Evolutionary conservation across 2,797 vertebrate genomes (phyloP).

Genomic region (Eutrigla gurnardus): DNA sequence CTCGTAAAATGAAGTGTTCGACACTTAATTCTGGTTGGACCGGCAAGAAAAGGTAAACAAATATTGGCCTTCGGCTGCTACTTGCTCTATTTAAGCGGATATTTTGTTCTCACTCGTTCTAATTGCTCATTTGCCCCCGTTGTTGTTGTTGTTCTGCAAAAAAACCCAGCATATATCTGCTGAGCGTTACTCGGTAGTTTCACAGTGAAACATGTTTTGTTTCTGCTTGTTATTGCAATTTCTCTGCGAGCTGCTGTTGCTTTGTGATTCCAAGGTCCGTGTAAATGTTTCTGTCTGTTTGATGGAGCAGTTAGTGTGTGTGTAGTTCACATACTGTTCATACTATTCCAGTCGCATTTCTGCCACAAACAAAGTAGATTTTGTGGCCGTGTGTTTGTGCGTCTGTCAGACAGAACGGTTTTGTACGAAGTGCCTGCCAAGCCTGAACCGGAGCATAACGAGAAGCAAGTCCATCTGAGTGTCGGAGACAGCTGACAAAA

Average conservation of each 20-base stretch:
- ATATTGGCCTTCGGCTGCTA: background rate
- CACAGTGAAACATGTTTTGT: background rate
- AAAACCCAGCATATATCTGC: conserved; percentile 1
- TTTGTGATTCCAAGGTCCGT: conserved; percentile 14
- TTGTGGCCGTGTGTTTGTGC: conserved; percentile 2
- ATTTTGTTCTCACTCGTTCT: background rate
- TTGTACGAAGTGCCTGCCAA: conserved; percentile 10
- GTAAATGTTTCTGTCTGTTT: conserved; percentile 6
- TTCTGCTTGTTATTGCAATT: conserved; percentile 4
- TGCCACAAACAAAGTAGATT: background rate
- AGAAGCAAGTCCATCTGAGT: conserved; percentile 10
- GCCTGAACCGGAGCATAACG: conserved; percentile 3
- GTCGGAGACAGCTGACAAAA: conserved; percentile 8
- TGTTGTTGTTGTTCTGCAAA: conserved; percentile 1
- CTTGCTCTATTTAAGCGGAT: background rate
- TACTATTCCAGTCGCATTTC: background rate
- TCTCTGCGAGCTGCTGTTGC: conserved; percentile 23
- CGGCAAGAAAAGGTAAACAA: background rate
- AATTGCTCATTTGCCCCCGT: background rate
- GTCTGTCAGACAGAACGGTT: conserved; percentile 16
- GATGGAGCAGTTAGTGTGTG: conserved; percentile 9
- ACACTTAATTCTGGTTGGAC: no score
- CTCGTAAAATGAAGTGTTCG: background rate
- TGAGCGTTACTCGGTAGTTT: conserved; percentile 3
- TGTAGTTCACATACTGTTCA: background rate